Evolutionary conservation across 2,888 invertebrate species (phyloP), one percentile per base, ranked within the genome.

Genomic region (Bembecia ichneumoniformis): DNA sequence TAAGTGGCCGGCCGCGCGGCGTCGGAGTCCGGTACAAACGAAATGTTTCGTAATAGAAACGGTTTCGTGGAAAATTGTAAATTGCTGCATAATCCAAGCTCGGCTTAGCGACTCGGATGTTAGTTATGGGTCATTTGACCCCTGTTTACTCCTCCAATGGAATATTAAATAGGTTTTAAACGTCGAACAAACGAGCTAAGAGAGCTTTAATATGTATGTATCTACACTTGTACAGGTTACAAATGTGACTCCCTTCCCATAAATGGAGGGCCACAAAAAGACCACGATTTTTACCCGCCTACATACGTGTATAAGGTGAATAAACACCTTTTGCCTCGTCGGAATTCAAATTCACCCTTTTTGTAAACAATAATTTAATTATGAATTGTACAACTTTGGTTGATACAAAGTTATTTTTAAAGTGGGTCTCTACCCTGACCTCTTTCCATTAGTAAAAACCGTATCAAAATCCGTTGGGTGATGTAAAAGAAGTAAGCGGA

Each of bases 51-150:
- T 40, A 40, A 40, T 40, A 40, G 40, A 40, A 40, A 40, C 66
- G 57, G 64, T 69, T 82, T 77, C 82, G 63, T 65, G 65, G 82
- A 79, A 82, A 71, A 68, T 74, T 76, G 75, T 79, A 76, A 78
- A 78, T 71, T 61, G 60, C 58, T 60, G 65, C 65, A 56, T 66
- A 72, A 72, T 74, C 71, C 68, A 67, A 40, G 44, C 66, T 60
- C 59, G 60, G 54, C 60, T 52, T 53, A 28, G 34, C 4, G 34
- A 34, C 16, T 34, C 57, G 68, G 70, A 71, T 72, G 61, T 68
- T 66, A 81, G 68, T 80, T 77, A 80, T 77, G 77, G 77, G 72
- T 74, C 72, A 76, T 63, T 74, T 73, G 77, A 76, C 74, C 78
- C 70, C 64, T 53, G 66, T 65, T 65, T 63, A 64, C 68, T 61